These are phyloP conservation scores for Drosophila anomalipes DNA, from an alignment of 2,888 invertebrate species.

Conservation along the genomic window DNA sequence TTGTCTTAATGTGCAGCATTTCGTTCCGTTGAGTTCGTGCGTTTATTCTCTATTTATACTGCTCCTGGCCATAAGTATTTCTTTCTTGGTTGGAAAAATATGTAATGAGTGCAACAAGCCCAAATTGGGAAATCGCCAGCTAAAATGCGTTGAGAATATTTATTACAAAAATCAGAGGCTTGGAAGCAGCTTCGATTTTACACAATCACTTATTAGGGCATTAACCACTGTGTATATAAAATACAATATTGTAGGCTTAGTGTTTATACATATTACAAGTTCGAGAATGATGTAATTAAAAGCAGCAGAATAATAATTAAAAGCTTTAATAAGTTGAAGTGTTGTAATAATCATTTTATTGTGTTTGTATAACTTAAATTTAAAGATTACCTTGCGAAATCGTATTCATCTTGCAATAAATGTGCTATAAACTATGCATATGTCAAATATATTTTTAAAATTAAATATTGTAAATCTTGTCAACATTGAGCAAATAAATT, in stretches of 20 bases:
- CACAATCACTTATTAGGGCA: background rate
- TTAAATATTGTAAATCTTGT: background rate
- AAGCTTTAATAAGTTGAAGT: background rate
- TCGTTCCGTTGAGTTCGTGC: conserved; percentile 12
- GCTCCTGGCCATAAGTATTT: conserved; percentile 42
- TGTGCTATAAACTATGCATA: background rate
- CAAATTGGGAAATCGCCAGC: background rate
- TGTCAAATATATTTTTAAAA: background rate
- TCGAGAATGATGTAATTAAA: background rate
- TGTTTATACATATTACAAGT: background rate
- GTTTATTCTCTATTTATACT: conserved; percentile 13
- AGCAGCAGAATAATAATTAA: background rate
- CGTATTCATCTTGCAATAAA: background rate
- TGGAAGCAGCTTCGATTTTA: background rate
- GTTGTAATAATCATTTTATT: background rate
- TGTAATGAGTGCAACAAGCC: conserved; percentile 23
- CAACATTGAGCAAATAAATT: background rate
- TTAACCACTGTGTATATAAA: background rate
- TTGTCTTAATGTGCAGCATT: conserved; percentile 10
- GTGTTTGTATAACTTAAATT: background rate
- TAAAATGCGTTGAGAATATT: background rate
- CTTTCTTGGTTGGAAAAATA: conserved; percentile 31
- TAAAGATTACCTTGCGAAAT: background rate
- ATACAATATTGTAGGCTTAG: background rate
- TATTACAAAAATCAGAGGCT: conserved; percentile 1